Percentiles rank a stretch among this genome's conserved stretches.
phyloP scores from a whole-genome alignment of 1,140 invertebrate species.

The Drosophila teissieri region DNA sequence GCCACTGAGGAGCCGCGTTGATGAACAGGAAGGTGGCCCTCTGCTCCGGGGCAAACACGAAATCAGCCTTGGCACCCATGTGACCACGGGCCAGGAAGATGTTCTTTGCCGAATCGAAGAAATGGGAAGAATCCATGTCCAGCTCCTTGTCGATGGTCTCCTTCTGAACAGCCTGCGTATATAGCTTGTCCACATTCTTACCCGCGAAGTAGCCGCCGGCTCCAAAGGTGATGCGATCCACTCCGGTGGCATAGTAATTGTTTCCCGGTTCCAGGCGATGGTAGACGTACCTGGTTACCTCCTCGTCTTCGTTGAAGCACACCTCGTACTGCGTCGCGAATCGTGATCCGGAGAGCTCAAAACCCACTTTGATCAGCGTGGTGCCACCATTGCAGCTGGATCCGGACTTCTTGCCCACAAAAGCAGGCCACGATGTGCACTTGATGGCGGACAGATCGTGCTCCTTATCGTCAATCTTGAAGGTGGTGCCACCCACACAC shows the following conservation, averaged over 20 bases:
- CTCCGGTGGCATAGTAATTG: constrained; percentile 62
- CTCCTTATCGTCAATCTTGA: constrained; percentile 53
- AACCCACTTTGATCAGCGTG: constrained; percentile 66
- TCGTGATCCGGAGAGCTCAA: constrained; percentile 47
- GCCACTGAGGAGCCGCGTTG: constrained; percentile 88
- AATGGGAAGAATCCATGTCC: constrained; percentile 45
- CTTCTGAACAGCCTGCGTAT: constrained; percentile 70
- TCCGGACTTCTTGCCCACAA: constrained; percentile 73
- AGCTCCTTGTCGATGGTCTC: constrained; percentile 70
- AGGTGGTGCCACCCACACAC: constrained; percentile 62
- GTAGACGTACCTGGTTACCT: constrained; percentile 80
- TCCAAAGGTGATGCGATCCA: constrained; percentile 75
- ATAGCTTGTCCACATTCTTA: constrained; percentile 76
- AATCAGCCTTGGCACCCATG: constrained; percentile 88
- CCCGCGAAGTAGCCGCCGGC: constrained; percentile 68
- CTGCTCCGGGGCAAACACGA: constrained; percentile 87
- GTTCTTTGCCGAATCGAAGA: constrained; percentile 60
- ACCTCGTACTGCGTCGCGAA: constrained; percentile 84
- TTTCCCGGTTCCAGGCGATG: constrained; percentile 67
- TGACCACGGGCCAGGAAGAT: constrained; percentile 87
- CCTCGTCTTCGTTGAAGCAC: constrained; percentile 82
- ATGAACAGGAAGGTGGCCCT: constrained; percentile 87
- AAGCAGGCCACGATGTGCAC: constrained; percentile 65
- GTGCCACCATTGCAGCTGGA: constrained; percentile 70
- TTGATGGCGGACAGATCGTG: constrained; percentile 62